Base-by-base conservation (phyloP, 2,113 vertebrate genomes). In the Sciurus niger region DNA sequence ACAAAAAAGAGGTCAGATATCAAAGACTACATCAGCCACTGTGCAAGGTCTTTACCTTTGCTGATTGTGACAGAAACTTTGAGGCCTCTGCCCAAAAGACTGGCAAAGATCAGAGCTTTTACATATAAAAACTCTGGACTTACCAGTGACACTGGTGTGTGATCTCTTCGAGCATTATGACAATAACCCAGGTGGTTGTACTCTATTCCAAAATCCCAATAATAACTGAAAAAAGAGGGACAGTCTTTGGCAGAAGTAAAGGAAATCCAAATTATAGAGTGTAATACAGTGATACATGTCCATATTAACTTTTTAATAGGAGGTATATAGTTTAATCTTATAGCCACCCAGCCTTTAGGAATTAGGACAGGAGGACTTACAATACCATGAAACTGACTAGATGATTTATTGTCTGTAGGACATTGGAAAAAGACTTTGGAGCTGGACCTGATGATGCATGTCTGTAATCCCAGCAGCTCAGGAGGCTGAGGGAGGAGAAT, bases 111-210 rank as follows among this genome's bases (percentile, higher is more conserved):
- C 72, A 79, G 48, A 89, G 46, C 78, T 78, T 46, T 78, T 74
- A 84, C 22, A n/a, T 24, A 74, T 65, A 67, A 93, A 68, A n/a
- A n/a, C 72, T 89, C 55, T 73, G 80, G 84, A 89, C 48, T 60
- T 67, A 22, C 0, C 60, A 46, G 37, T 51, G 18, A 97, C 70
- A 68, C 6, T 18, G 65, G 65, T 63, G 4, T 28, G 80, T 32
- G 43, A 37, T 68, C 30, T 84, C 88, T 51, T 34, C 32, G 40
- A 76, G 40, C 28, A 48, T 34, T 67, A 30, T 20, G 67, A 25
- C n/a, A 73, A 22, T 53, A 79, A 63, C 58, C 18, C 72, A 7
- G 2, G 30, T 73, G 55, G 34, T 46, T 72, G 2, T n/a, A 16
- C 8, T 93, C 6, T 79, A 34, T 58, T 65, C 72, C 84, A 86